Conservation (phyloP, 1,140 invertebrate species). For the Drosophila bocqueti region DNA sequence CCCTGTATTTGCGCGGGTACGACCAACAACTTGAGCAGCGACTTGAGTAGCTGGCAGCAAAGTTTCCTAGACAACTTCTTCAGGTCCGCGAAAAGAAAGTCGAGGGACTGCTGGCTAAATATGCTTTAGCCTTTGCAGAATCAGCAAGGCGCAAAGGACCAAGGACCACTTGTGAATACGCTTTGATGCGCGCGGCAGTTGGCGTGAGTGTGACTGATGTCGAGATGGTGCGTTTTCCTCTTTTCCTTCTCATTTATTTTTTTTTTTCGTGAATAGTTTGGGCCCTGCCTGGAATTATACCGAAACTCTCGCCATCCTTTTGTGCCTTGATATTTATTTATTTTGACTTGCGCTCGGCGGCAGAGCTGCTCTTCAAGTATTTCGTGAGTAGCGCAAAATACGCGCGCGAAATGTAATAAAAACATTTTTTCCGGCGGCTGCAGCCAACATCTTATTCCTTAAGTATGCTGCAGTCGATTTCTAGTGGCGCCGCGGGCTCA, state of each 20-base stretch:
- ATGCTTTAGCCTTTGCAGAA: conserved; percentile 79
- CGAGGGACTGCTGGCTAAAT: conserved; percentile 77
- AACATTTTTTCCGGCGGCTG: conserved; percentile 74
- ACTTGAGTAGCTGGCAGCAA: conserved; percentile 79
- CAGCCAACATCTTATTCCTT: conserved; percentile 72
- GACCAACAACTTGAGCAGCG: conserved; percentile 75
- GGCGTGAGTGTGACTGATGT: conserved; percentile 72
- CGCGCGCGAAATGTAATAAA: conserved; percentile 82
- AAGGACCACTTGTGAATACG: conserved; percentile 79
- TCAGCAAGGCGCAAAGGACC: conserved; percentile 80
- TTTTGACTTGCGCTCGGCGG: conserved; percentile 58
- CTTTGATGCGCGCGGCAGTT: conserved; percentile 81
- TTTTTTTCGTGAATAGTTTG: not conserved
- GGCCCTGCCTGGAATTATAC: conserved; percentile 41
- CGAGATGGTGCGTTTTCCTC: conserved; percentile 10
- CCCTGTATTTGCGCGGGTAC: conserved; percentile 47
- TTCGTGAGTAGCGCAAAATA: conserved; percentile 80
- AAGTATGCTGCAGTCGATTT: conserved; percentile 67
- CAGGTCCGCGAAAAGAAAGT: conserved; percentile 52
- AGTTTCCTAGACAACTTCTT: conserved; percentile 84
- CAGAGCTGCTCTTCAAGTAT: conserved; percentile 72
- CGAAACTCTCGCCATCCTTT: conserved; percentile 24
- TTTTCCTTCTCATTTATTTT: not conserved
- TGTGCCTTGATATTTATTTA: conserved; percentile 70
- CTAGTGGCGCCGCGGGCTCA: conserved; percentile 56